phyloP scores from a whole-genome alignment of 2,888 invertebrate species.

The Plagodis pulveraria region DNA sequence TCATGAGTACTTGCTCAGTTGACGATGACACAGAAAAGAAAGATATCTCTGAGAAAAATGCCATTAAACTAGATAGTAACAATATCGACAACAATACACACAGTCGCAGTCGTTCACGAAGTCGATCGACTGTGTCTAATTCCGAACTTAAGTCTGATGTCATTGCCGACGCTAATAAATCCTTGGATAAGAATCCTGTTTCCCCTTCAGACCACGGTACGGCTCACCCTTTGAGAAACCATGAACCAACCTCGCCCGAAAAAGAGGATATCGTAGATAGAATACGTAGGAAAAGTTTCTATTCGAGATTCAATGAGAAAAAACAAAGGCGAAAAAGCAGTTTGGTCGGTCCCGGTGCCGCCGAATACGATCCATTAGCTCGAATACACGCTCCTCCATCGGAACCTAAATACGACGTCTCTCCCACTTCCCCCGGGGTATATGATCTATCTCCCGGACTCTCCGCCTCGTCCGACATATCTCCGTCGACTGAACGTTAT shows the following conservation, averaged over 20 bases:
- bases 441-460: constrained; percentile 74
- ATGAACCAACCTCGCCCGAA: constrained; percentile 77
- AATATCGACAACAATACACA: constrained; percentile 53
- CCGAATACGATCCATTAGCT: constrained; percentile 83
- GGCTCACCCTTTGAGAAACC: constrained; percentile 71
- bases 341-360: constrained; percentile 86
- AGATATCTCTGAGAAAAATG: constrained; percentile 58
- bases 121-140: constrained; percentile 72
- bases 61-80: constrained; percentile 52
- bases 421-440: constrained; percentile 69
- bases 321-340: constrained; percentile 89
- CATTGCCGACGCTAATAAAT: constrained; percentile 62
- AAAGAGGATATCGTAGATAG: constrained; percentile 93
- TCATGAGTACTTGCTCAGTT: constrained; percentile 64
- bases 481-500: constrained; percentile 77
- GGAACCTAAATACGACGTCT: constrained; percentile 66
- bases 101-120: constrained; percentile 71
- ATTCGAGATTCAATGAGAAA: constrained; percentile 94
- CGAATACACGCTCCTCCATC: constrained; percentile 70
- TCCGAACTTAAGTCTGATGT: constrained; percentile 80
- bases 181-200: constrained; percentile 53
- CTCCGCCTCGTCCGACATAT: constrained; percentile 69
- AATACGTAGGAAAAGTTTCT: constrained; percentile 95
- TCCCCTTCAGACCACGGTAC: constrained; percentile 55
- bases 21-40: constrained; percentile 69